Evolutionary conservation across 2,797 vertebrate genomes (phyloP), one percentile per base, ranked within the genome.

Genomic region (Malacoraja senta): DNA sequence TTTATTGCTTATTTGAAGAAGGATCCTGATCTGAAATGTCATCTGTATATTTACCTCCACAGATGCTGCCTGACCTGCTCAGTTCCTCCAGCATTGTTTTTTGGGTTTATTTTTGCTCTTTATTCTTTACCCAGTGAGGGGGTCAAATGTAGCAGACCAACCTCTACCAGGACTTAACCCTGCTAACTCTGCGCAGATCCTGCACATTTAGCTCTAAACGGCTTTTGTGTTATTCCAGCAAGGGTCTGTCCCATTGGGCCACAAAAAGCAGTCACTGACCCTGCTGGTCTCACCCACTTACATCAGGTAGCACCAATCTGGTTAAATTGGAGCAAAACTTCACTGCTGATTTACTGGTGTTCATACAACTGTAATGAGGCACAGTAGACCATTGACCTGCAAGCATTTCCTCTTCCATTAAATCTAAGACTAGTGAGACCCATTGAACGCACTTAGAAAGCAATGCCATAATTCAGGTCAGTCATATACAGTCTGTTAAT

Each of bases 351-450:
- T 68, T 88, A 88, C 84, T 35, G 63, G n/a, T 32, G n/a, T 35
- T 88, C 8, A 32, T 88, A 88, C 61, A 68, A 68, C 95, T 93
- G 93, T 96, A 96, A 96, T 95, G 95, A 96, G 96, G 95, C 96
- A 96, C 95, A 94, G 94, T 94, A 95, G 95, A 96, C 96, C 95
- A 58, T 96, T 95, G 95, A 94, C 95, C 96, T 94, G 94, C 95
- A 93, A 95, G 21, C 84, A 88, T 68, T 88, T 88, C 84, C 84
- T 88, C 84, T 21, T 38, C 61, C 61, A 88, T 88, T 88, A 88
- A 88, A 88, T 68, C 61, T 68, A 68, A 86, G 61, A 9, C 84
- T 21, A 32, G 63, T 68, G 8, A 65, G 63, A 68, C 63, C 84
- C 84, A 88, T 68, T 88, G 84, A 35, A 68, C 38, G 15, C n/a